Base-by-base conservation (phyloP, 2,113 vertebrate species). In the Leptodactylus fuscus region DNA sequence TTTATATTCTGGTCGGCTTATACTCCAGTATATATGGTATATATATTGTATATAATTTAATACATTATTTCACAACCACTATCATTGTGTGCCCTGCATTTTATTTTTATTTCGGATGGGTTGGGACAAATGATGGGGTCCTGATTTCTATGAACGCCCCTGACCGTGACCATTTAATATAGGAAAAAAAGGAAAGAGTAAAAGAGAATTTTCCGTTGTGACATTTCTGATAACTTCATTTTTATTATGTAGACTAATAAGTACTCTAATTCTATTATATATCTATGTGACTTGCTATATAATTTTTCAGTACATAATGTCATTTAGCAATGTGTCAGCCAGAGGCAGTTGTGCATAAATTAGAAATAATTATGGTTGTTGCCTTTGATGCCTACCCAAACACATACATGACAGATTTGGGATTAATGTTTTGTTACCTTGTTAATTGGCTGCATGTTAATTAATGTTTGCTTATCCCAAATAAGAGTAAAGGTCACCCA, bases 281-380 rank as follows among this genome's bases (percentile, higher is more conserved):
- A n/a, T 73, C 22, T 49, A 32, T 49, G 34, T 36, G 49, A 77
- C 74, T 22, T 65, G 3, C 7, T 48, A 48, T 67, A 46, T 67
- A 20, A 67, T 81, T 81, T 80, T 44, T 12, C 38, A 65, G 24
- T 2, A 48, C 79, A 36, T 77, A 29, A 76, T 49, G 24, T 18
- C 38, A 49, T 29, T 51, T 46, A 15, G 20, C 6, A 32, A 12
- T 24, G 10, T 46, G 55, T 62, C 58, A 67, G 41, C 20, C 58
- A 67, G 24, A 32, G 16, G 48, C 3, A 5, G 29, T 22, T 53
- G 44, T 48, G 58, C 22, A 81, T 34, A 32, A 32, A 81, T 62
- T 65, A 81, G 27, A 20, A 24, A 65, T 81, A 81, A 81, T 81
- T 81, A 65, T n/a, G 41, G 60, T 49, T 41, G 34, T 81, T 65